phyloP scores from a whole-genome alignment of 2,888 invertebrate species.

The Chymomyza procnemis region DNA sequence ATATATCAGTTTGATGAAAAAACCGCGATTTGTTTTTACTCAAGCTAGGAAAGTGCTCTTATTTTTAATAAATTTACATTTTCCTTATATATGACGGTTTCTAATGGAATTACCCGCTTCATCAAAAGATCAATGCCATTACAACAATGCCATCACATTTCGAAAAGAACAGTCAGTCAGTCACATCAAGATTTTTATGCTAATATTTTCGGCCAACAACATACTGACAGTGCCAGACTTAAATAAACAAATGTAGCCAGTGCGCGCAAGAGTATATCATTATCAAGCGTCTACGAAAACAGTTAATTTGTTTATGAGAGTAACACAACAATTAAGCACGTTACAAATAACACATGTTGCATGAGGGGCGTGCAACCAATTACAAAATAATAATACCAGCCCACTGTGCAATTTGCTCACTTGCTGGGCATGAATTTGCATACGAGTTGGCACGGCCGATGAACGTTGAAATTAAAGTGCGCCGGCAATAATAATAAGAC shows the following conservation, averaged over 20 bases:
- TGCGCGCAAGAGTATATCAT: neutral
- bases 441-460: neutral
- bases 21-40: too few species aligned
- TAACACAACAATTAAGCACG: neutral
- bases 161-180: constrained; percentile 2
- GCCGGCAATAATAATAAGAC: constrained; percentile 51
- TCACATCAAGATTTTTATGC: constrained; percentile 17
- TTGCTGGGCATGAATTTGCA: neutral
- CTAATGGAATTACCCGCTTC: too few species aligned
- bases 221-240: neutral
- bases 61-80: too few species aligned
- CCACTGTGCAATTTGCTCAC: neutral
- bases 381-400: neutral
- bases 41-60: too few species aligned
- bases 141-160: too few species aligned
- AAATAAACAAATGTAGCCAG: neutral
- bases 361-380: neutral
- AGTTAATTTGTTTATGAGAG: constrained; percentile 32
- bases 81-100: too few species aligned
- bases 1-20: too few species aligned
- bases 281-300: neutral
- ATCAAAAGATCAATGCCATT: too few species aligned
- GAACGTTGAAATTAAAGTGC: neutral
- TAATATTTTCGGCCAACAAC: constrained; percentile 11
- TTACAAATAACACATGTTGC: neutral